Evolutionary conservation across 2,113 vertebrate species (phyloP), one percentile per base, ranked within the genome.

Genomic region (Dermatemys mawii): DNA sequence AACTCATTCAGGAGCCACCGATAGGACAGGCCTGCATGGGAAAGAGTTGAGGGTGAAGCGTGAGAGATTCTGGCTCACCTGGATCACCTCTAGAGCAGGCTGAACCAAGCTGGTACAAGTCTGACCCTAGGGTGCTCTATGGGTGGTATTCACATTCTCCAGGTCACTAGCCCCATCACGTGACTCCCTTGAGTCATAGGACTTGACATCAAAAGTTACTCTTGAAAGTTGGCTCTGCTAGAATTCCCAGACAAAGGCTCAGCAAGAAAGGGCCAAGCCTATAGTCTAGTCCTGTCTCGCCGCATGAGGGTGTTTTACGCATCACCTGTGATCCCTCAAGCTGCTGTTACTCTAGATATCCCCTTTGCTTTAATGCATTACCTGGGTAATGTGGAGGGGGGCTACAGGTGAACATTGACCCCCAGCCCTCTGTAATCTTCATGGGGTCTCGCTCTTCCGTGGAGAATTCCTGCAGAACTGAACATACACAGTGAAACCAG

Each of bases 1-100:
- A 99, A 99, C 67, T 99, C 99, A 0, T 99, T 99, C 94, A 99
- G 97, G 51, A 99, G 98, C 99, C 99, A 99, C 83, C 99, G 99
- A 85, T 99, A 99, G 76, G 99, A 99, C 84, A 99, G 95, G 55
- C 99, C 99, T 99, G 92, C 1, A 50, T 63, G 79, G 60, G 22
- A 26, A 12, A 54, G 51, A 29, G 55, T 82, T 82, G 46, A 78
- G 46, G 50, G 4, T 12, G 32, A 32, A 9, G 27, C 19, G 51
- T 19, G n/a, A 50, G 2, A 63, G 76, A 67, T 55, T 27, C 54
- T 29, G 27, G n/a, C 35, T 35, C 49, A 38, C 46, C 41, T 29
- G 26, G 41, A 41, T 4, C 78, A 60, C 55, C 41, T 27, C 1
- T 4, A 1, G 51, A 14, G 8, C 63, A 55, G 86, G n/a, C 49